Base-by-base conservation (phyloP, 2,888 invertebrate species). In the Pediacus dermestoides region DNA sequence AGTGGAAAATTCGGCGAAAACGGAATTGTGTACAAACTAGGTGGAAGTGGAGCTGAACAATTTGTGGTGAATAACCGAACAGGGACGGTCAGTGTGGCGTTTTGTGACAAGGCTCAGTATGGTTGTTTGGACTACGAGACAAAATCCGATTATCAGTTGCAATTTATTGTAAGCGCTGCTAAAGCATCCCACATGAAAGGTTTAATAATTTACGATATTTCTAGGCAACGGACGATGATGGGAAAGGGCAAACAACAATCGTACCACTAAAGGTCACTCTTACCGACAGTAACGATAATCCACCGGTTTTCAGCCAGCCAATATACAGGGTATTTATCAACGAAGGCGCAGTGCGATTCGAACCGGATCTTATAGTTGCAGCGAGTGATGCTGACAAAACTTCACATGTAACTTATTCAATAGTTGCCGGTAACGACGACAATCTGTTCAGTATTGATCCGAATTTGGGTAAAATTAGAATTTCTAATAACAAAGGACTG, bases 81-180 rank as follows among this genome's bases (percentile, higher is more conserved):
- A 2, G 94, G 95, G 1, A 78, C 80, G 6, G 85, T 95, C 52
- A 81, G 82, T 0, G 86, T 94, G 0, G 87, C 84, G 0, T 73
- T 79, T 1, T 92, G 92, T 55, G 72, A 75, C 8, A 74, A 77
- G 0, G 81, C 82, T 2, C 64, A 63, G 2, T 68, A 75, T 8
- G 83, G 85, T 3, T 94, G 94, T 60, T 71, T 93, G 15, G 93
- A 91, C 69, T 90, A 77, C 56, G 92, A 93, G 70, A 80, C 82
- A 1, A 82, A 86, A 61, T 78, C 80, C 34, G 85, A 85, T 50
- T 92, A 89, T 67, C 88, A 85, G 61, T 71, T 92, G 35, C 85
- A 87, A 35, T 88, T 85, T 58, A 87, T 88, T 76, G 89, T 88
- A 63, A 57, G 61, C 46, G 14, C 8, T 18, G 8, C 4, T 8